Base-by-base conservation (phyloP, 2,888 invertebrate species). In the Hypomecis atomaria region DNA sequence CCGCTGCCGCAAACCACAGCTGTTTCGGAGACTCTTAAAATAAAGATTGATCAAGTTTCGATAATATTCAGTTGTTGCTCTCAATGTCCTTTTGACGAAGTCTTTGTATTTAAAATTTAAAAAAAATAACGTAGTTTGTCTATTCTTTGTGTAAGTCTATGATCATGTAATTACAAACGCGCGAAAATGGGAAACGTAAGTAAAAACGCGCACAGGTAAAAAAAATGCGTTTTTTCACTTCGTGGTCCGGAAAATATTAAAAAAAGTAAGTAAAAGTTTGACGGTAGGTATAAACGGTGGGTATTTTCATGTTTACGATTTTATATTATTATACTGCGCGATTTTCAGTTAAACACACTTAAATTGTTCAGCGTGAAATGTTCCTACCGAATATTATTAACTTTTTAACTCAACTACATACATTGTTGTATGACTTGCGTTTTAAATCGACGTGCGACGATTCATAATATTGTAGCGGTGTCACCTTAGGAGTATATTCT, bases 201-300 rank as follows among this genome's bases (percentile, higher is more conserved):
- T 69, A 71, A 66, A 37, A 62, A 55, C 55, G 71, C 70, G 71
- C 71, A 62, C 70, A 73, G 74, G 75, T 73, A 69, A 68, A 72
- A 65, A 66, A 70, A 69, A 48, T 62, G 44, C 42, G 65, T 55
- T 34, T 54, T 50, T 54, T 65, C 45, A 61, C 67, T 66, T 62
- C 77, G 76, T 69, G 69, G 65, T 72, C 69, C 69, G 63, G 71
- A 68, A 73, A 50, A 55, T 43, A 52, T 48, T 36, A 49, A 54
- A 36, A 65, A 66, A 62, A 66, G 69, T 81, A 77, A 80, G 78
- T 76, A 63, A 63, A 59, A 52, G 62, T 64, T 61, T 59, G 59
- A 80, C 82, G 87, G 88, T 89, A 84, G 88, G 89, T 88, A 85
- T 78, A 59, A 44, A 79, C 78, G 85, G 85, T 85, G 79, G 85